Conservation (phyloP, 2,113 vertebrate species). For the Nyctibius bracteatus region DNA sequence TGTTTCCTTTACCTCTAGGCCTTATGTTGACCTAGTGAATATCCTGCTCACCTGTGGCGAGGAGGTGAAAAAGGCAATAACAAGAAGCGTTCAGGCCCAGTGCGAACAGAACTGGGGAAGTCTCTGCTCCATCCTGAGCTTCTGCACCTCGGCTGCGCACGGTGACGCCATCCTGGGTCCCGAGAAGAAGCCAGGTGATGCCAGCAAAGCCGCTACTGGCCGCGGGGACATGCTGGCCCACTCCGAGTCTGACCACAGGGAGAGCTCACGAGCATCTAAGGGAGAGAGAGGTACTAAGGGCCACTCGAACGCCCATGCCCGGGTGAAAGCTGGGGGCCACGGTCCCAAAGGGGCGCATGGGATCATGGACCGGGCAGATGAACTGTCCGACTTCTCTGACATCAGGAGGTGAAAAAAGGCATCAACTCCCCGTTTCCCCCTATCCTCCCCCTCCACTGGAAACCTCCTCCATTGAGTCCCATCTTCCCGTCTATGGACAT, state of each 20-base stretch:
- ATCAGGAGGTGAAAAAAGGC: slow-evolving; percentile 90
- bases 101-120: slow-evolving; percentile 96
- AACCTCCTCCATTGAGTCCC: slow-evolving; percentile 64
- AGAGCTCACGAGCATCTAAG: slow-evolving; percentile 73
- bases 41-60: slow-evolving; percentile 92
- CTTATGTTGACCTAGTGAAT: slow-evolving; percentile 95
- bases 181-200: slow-evolving; percentile 65
- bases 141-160: slow-evolving; percentile 78
- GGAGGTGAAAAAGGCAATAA: slow-evolving; percentile 92
- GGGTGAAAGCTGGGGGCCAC: slow-evolving; percentile 71
- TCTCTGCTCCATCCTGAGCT: slow-evolving; percentile 91
- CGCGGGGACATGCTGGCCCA: slow-evolving; percentile 39
- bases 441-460: slow-evolving; percentile 10
- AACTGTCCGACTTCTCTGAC: slow-evolving; percentile 85
- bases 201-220: slow-evolving; percentile 41
- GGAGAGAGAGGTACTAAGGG: slow-evolving; percentile 81
- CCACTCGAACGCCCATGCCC: slow-evolving; percentile 72
- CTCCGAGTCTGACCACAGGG: slow-evolving; percentile 72
- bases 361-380: slow-evolving; percentile 79
- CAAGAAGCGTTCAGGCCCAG: slow-evolving; percentile 87
- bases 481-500: slow-evolving; percentile 87
- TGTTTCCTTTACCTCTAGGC: slow-evolving; percentile 66
- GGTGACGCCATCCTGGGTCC: slow-evolving; percentile 50
- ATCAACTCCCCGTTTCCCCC: neutral
- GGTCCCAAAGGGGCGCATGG: slow-evolving; percentile 78